Evolutionary conservation across 1,140 invertebrate species (phyloP).

Genomic region (Drosophila mojavensis): DNA sequence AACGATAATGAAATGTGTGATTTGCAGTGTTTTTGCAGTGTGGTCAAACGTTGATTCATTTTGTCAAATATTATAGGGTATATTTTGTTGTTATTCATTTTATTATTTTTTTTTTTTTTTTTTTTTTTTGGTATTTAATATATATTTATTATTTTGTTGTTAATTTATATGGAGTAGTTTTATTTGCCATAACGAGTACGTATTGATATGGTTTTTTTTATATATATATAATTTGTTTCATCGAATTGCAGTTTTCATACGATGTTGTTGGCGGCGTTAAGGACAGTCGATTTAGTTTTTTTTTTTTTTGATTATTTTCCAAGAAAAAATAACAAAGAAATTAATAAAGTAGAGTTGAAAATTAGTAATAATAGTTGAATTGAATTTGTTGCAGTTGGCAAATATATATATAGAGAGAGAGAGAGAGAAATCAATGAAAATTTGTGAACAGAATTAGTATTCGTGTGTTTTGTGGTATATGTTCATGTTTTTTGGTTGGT

Average conservation of each 20-base stretch:
- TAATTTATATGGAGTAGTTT: constrained; percentile 9
- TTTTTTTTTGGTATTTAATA: constrained; percentile 9
- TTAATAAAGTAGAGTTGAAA: constrained; percentile 71
- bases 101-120: constrained; percentile 6
- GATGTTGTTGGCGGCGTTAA: constrained; percentile 62
- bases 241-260: constrained; percentile 22
- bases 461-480: background rate
- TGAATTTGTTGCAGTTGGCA: constrained; percentile 51
- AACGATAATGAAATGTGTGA: constrained; percentile 46
- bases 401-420: constrained; percentile 11
- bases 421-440: constrained; percentile 55
- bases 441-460: constrained; percentile 45
- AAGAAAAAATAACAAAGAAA: constrained; percentile 65
- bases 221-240: constrained; percentile 12
- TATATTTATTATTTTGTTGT: constrained; percentile 8
- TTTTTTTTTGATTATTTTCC: constrained; percentile 37
- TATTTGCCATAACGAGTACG: constrained; percentile 26
- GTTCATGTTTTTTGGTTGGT: too few species aligned
- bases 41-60: constrained; percentile 22
- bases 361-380: constrained; percentile 65
- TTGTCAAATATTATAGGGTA: background rate
- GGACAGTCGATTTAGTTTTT: constrained; percentile 49
- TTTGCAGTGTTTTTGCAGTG: constrained; percentile 43
- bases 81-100: constrained; percentile 14
- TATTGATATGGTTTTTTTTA: background rate